Evolutionary conservation across 2,113 vertebrate genomes (phyloP), one percentile per base, ranked within the genome.

Genomic region (Xyrauchen texanus): DNA sequence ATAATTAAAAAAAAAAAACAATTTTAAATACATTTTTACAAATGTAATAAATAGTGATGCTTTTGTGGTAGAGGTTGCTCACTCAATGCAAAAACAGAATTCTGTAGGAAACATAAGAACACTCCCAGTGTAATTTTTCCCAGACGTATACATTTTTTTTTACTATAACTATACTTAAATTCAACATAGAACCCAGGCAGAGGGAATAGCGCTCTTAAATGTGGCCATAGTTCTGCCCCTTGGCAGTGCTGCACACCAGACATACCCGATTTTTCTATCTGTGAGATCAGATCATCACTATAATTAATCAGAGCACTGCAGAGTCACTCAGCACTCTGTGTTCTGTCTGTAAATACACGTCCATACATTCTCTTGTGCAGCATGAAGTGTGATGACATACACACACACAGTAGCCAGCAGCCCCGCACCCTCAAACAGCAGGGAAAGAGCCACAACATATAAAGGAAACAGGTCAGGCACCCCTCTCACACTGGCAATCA

Each of bases 401-500:
- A 67, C n/a, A 34, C 12, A 72, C 49, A 80, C 62, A 81, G 34
- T 62, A 74, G 84, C 45, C 74, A 55, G 21, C 21, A 34, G 44
- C 68, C 71, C 80, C 80, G 84, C 74, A 74, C 85, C 82, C 79
- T 70, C 77, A 79, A 65, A 47, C 63, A 45, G 65, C 34, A 15
- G 82, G 85, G 81, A 76, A 82, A 88, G 89, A 85, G 77, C 78
- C 63, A 83, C 77, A 79, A 84, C 15, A 63, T 16, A 44, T 34
- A 60, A 51, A 10, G 68, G 58, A 76, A 69, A 83, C 86, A 83
- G 88, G 86, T 89, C 85, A 88, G 61, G 73, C 85, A 90, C 88
- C 90, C 91, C 89, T 90, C 84, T 91, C 88, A 91, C 85, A 82
- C 87, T 84, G 86, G 74, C 79, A 87, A 87, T 87, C 87, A 88